Conservation (phyloP, 1,140 invertebrate genomes). For the Platyura marginata region DNA sequence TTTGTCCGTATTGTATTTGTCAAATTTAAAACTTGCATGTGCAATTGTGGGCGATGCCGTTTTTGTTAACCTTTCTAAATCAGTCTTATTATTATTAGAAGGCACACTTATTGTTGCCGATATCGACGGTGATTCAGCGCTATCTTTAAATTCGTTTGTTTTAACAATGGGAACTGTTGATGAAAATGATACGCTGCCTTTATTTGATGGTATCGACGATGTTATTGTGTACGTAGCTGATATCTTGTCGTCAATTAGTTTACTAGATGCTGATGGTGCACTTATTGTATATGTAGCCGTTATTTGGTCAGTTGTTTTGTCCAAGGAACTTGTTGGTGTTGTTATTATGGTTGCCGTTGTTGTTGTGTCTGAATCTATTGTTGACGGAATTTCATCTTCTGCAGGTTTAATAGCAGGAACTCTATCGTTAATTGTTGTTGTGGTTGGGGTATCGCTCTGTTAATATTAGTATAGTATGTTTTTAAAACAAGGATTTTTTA, state of each 20-base stretch:
- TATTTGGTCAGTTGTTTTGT: constrained; percentile 15
- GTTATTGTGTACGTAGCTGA: constrained; percentile 3
- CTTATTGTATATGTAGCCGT: constrained; percentile 18
- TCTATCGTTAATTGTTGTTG: constrained; percentile 3
- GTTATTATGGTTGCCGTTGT: neutral
- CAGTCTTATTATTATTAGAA: constrained; percentile 9
- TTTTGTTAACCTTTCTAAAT: constrained; percentile 1
- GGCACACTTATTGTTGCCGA: constrained; percentile 5
- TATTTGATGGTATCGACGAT: neutral
- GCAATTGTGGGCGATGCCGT: constrained; percentile 25
- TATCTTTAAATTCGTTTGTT: neutral
- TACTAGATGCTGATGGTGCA: constrained; percentile 7
- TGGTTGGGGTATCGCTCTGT: constrained; percentile 20
- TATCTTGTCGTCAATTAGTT: neutral
- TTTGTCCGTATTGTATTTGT: neutral
- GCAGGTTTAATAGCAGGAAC: neutral
- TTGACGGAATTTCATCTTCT: neutral
- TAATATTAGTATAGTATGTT: constrained; percentile 12
- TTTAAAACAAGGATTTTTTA: neutral
- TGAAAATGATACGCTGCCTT: neutral
- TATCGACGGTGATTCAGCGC: neutral
- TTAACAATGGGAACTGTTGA: neutral
- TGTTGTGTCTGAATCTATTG: neutral
- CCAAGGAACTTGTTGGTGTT: no score
- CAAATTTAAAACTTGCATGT: neutral